Evolutionary conservation across 1,140 invertebrate genomes (phyloP).

Genomic region (Bombus fervidus): DNA sequence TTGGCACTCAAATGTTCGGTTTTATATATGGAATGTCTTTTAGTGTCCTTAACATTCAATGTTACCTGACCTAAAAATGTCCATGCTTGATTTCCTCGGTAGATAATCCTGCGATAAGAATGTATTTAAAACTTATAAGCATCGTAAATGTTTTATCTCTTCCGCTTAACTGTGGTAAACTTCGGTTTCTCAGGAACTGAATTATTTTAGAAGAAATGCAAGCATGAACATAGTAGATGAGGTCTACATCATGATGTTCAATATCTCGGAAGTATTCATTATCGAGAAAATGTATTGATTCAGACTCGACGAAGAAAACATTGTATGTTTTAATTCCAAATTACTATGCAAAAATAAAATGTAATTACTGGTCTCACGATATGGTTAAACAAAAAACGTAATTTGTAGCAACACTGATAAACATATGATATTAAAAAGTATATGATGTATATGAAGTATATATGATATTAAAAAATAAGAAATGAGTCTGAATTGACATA

Average conservation of each 20-base stretch:
- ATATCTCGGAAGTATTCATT: slow-evolving; percentile 31
- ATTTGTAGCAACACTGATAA: not conserved
- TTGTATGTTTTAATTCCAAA: not conserved
- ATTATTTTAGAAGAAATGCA: slow-evolving; percentile 48
- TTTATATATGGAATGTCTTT: not conserved
- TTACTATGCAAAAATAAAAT: not conserved
- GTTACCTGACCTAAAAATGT: slow-evolving; percentile 16
- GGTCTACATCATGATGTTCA: slow-evolving; percentile 49
- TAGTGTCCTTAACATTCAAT: slow-evolving; percentile 17
- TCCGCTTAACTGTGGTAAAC: not conserved
- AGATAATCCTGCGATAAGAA: slow-evolving; percentile 4
- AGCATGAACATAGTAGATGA: slow-evolving; percentile 56
- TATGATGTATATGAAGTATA: too few species aligned
- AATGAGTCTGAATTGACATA: slow-evolving; percentile 47
- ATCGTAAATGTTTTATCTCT: not conserved
- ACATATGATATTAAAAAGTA: not conserved
- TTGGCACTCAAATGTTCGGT: slow-evolving; percentile 31
- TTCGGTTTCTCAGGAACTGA: not conserved
- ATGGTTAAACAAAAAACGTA: not conserved
- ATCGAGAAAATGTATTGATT: slow-evolving; percentile 35
- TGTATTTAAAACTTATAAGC: slow-evolving; percentile 9
- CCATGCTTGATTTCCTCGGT: slow-evolving; percentile 54
- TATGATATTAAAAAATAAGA: not conserved
- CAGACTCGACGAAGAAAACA: slow-evolving; percentile 12
- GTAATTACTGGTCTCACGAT: not conserved